These are phyloP conservation scores for Melipona beecheii DNA, from an alignment of 2,888 invertebrate genomes.

Conservation along the genomic window DNA sequence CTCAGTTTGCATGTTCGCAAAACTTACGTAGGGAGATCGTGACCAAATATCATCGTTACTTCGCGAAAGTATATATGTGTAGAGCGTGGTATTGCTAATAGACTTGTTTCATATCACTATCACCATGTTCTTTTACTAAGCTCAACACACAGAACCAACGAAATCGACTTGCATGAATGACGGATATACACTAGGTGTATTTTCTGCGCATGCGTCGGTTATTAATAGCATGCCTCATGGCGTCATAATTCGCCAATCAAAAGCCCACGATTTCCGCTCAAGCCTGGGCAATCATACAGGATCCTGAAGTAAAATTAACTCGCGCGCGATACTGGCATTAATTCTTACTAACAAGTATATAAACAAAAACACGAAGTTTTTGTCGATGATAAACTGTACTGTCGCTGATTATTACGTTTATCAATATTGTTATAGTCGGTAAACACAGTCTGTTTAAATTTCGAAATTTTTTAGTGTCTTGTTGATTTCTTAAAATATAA, in stretches of 20 bases:
- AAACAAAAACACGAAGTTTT: slow-evolving; percentile 63
- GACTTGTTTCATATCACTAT: slow-evolving; percentile 79
- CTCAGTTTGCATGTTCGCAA: slow-evolving; percentile 56
- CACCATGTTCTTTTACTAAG: slow-evolving; percentile 77
- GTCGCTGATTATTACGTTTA: slow-evolving; percentile 47
- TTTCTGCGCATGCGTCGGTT: slow-evolving; percentile 75
- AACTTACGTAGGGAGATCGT: slow-evolving; percentile 79
- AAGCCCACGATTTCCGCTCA: slow-evolving; percentile 58
- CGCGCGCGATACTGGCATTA: slow-evolving; percentile 62
- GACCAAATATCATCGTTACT: slow-evolving; percentile 78
- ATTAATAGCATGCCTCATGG: slow-evolving; percentile 77
- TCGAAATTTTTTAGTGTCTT: slow-evolving; percentile 16
- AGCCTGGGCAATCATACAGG: slow-evolving; percentile 59
- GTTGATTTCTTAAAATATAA: slow-evolving; percentile 1
- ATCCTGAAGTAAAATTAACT: slow-evolving; percentile 68
- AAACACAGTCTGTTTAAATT: slow-evolving; percentile 37
- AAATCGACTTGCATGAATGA: slow-evolving; percentile 83
- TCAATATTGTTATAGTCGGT: slow-evolving; percentile 25
- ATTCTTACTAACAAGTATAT: slow-evolving; percentile 54
- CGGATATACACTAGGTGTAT: slow-evolving; percentile 77
- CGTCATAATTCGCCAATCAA: slow-evolving; percentile 79
- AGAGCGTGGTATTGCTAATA: slow-evolving; percentile 73
- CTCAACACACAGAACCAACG: slow-evolving; percentile 78
- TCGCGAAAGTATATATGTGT: slow-evolving; percentile 63
- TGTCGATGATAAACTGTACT: slow-evolving; percentile 48